Base-by-base conservation (phyloP, 2,797 vertebrate genomes). In the Danio jaintianensis region DNA sequence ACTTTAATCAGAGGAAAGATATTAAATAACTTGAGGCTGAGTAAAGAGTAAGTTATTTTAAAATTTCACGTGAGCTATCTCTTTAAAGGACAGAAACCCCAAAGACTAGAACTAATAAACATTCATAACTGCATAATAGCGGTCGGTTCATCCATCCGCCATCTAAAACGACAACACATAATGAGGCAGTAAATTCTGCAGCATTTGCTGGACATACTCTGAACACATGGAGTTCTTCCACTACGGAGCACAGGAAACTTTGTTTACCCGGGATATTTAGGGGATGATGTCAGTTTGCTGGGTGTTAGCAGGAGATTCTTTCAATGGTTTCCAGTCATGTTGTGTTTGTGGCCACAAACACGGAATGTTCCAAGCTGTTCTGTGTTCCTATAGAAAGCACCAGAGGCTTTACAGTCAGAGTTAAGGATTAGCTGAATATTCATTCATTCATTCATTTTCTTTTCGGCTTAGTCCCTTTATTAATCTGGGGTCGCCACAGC, bases 111-210 rank as follows among this genome's bases (percentile, higher is more conserved):
- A 84, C 80, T 71, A 85, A 85, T 48, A 79, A 58, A 43, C 62
- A 77, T 80, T 87, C 88, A 80, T 83, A 86, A 52, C 79, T 61
- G 64, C 74, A 63, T 87, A 76, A 86, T 85, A 80, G 85, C 75
- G 40, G 75, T 79, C 64, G 38, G 45, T 50, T 67, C 61, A 68
- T 72, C 62, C 68, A 53, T 85, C 74, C 36, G 72, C 85, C 83
- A 29, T 78, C 72, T 74, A 84, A 86, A 87, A 86, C 64, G 78
- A 86, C 79, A 82, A 59, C 75, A 66, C 42, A 67, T 58, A 68
- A 48, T 40, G 42, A 48, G 7, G 52, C 11, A 20, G 47, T 79
- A 52, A 62, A 59, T 64, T 50, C 38, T 15, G 29, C 13, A 52
- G 0, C 42, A 45, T 77, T 66, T 36, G 16, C 42, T 67, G n/a